A percentile compares a stretch with the other conserved stretches of the same genome.
phyloP scores from a whole-genome alignment of 2,888 invertebrate genomes.

The Mantis religiosa region DNA sequence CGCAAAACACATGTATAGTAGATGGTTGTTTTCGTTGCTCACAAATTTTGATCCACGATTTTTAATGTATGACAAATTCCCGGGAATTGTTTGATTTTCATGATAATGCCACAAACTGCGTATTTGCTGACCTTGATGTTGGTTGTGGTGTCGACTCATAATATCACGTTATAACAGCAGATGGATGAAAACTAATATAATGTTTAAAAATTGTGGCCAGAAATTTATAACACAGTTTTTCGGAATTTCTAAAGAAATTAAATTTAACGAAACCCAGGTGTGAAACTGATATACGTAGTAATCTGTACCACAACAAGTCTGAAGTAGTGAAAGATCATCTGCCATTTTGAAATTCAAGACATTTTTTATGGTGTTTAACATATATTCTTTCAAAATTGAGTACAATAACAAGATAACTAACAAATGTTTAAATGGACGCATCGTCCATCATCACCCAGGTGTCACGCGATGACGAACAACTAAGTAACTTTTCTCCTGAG shows the following conservation, averaged over 20 bases:
- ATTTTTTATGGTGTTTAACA: conserved; percentile 34
- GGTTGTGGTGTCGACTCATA: not conserved
- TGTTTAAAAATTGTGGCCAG: not conserved
- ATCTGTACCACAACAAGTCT: conserved; percentile 33
- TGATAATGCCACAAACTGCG: not conserved
- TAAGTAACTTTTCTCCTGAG: conserved; percentile 86
- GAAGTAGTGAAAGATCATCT: conserved; percentile 32
- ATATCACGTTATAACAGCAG: not conserved
- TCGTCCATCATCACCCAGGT: conserved; percentile 98
- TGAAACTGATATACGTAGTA: conserved; percentile 24
- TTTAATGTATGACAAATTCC: not conserved
- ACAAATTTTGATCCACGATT: not conserved
- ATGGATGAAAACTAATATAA: not conserved
- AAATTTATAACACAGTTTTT: not conserved
- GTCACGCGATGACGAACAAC: conserved; percentile 94
- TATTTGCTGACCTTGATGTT: not conserved
- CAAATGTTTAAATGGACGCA: conserved; percentile 90
- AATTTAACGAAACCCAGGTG: not conserved
- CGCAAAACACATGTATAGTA: not conserved
- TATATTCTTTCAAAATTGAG: conserved; percentile 30
- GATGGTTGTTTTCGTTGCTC: not conserved
- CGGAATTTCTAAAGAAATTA: not conserved
- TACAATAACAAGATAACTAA: conserved; percentile 33
- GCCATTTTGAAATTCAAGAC: conserved; percentile 36
- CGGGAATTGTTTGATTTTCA: not conserved